Evolutionary conservation across 2,888 invertebrate species (phyloP), one percentile per base, ranked within the genome.

Genomic region (Sceliomorpha sp.): DNA sequence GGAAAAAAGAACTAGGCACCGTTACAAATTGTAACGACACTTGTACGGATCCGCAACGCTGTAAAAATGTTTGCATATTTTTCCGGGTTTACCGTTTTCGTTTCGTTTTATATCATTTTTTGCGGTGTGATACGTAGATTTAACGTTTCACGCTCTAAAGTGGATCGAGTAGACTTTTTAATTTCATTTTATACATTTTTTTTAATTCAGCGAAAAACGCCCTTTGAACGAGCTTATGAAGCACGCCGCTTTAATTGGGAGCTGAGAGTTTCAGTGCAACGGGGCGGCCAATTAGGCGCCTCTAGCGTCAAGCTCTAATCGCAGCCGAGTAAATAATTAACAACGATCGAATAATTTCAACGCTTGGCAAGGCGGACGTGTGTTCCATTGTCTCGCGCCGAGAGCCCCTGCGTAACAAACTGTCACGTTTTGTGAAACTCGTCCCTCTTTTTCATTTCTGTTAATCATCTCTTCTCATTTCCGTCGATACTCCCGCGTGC

Each of bases 291-390:
- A 64, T 70, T 59, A 70, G 37, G 60, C 77, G 77, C 72, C 74
- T 77, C 77, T 77, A 55, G 66, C 70, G 72, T 76, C 73, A 72
- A 73, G 63, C 72, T 53, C 67, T 68, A 69, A 53, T 53, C 53
- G 51, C 48, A 48, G 40, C 40, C 27, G 20, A 45, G 39, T 68
- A 70, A 74, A 72, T 73, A 72, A 74, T 68, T 68, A 63, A 70
- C 59, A 68, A 48, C 63, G 48, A 68, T 68, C 45, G 60, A 73
- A 66, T 70, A 56, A 66, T 63, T 58, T 53, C 53, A 55, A 7
- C 42, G 47, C 45, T 42, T 31, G 2, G 48, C 31, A 10, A 32
- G 34, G 36, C 47, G 34, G 26, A 17, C 24, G 44, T 39, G 34
- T 50, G 36, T 51, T 34, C 12, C 37, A 50, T 39, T 50, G 39